Conservation (phyloP, 2,888 invertebrate species). For the Amblyjoppa fuscipennis region DNA sequence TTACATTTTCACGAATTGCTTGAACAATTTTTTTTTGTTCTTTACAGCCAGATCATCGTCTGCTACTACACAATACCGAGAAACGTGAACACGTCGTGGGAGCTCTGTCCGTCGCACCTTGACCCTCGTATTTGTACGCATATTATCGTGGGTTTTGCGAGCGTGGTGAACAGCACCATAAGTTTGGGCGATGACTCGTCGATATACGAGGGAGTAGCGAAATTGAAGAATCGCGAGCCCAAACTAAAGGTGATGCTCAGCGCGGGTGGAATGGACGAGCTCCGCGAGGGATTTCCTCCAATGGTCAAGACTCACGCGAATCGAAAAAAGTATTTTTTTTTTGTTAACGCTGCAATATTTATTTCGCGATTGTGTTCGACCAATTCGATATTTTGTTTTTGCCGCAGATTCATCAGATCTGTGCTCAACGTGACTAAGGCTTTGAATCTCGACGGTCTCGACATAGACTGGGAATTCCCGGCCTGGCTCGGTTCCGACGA, state of each 20-base stretch:
- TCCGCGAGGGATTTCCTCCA: slow-evolving; percentile 87
- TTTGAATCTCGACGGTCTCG: slow-evolving; percentile 89
- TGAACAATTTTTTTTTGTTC: slow-evolving; percentile 6
- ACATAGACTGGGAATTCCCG: slow-evolving; percentile 96
- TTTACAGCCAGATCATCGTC: slow-evolving; percentile 84
- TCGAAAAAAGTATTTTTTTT: slow-evolving; percentile 87
- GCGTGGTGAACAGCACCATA: slow-evolving; percentile 88
- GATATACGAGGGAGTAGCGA: slow-evolving; percentile 85
- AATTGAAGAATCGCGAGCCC: slow-evolving; percentile 88
- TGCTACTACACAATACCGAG: slow-evolving; percentile 91
- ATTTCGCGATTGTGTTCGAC: too few relatives aligned
- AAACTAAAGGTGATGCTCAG: slow-evolving; percentile 92
- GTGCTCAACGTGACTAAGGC: slow-evolving; percentile 86
- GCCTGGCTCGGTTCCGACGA: slow-evolving; percentile 86
- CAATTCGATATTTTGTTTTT: slow-evolving; percentile 1
- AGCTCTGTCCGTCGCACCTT: slow-evolving; percentile 87
- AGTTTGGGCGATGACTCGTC: slow-evolving; percentile 85
- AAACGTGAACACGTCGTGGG: slow-evolving; percentile 78
- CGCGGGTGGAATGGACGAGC: slow-evolving; percentile 88
- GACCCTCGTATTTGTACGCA: slow-evolving; percentile 93
- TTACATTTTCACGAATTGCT: too few relatives aligned
- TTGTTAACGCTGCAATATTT: neutral
- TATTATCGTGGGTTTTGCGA: slow-evolving; percentile 92
- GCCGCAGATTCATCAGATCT: slow-evolving; percentile 86
- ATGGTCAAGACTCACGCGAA: slow-evolving; percentile 91